Evolutionary conservation across 2,888 invertebrate genomes (phyloP).

Genomic region (Hypercompe scribonia): DNA sequence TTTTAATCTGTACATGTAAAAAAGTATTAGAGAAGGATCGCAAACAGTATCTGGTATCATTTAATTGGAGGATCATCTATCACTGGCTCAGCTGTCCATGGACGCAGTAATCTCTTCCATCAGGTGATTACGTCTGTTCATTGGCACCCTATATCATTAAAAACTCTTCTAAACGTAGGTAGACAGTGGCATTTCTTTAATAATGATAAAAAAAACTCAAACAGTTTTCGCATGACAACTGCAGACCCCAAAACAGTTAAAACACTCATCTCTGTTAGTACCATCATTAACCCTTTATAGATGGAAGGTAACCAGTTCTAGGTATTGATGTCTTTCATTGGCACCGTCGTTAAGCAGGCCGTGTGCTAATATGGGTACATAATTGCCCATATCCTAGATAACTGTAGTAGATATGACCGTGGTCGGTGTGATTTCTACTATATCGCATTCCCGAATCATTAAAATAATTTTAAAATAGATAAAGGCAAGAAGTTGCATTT

Average conservation of each 20-base stretch:
- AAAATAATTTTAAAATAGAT: neutral
- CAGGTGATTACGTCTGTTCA: no score
- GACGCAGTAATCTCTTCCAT: no score
- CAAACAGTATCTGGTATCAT: no score
- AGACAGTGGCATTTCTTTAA: neutral
- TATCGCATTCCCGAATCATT: neutral
- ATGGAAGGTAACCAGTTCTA: constrained; percentile 9
- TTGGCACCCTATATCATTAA: no score
- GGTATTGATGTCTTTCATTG: constrained; percentile 5
- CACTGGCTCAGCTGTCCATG: no score
- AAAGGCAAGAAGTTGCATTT: neutral
- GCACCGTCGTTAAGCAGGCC: neutral
- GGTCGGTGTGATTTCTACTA: neutral
- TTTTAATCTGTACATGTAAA: no score
- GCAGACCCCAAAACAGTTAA: neutral
- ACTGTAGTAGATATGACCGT: neutral
- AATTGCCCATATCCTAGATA: constrained; percentile 9
- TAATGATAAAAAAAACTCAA: neutral
- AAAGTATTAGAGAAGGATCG: no score
- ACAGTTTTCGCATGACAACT: neutral
- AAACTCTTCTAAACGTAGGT: no score
- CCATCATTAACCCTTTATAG: constrained; percentile 1
- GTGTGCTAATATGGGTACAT: neutral
- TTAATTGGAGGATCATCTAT: no score
- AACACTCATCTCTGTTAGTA: constrained; percentile 2